Evolutionary conservation across 2,888 invertebrate species (phyloP), one percentile per base, ranked within the genome.

Genomic region (Napeogenes sylphis): DNA sequence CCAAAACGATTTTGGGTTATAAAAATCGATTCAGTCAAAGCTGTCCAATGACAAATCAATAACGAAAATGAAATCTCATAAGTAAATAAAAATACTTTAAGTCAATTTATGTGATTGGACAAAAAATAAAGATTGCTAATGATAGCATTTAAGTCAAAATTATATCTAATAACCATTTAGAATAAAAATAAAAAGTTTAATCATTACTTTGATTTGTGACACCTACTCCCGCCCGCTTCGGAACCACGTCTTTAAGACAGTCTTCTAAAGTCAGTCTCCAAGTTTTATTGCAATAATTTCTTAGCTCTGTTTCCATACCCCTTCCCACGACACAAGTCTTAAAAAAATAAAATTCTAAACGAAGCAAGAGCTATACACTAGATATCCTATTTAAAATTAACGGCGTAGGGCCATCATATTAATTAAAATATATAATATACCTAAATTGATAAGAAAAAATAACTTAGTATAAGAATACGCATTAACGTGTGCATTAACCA

Each of bases 221-320:
- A 69, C 67, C 64, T 64, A 68, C 65, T 54, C 67, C 66, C 65
- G 64, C 70, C 70, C 68, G 70, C 73, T 72, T 73, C 71, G 77
- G 74, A 71, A 74, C 79, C 76, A 75, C 80, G 73, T 83, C 84
- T 85, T 86, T 82, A 84, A 88, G 89, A 90, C 89, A 90, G 90
- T 90, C 90, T 90, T 90, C 85, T 87, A 75, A 88, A 88, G 88
- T 90, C 90, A 90, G 90, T 88, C 90, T 90, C 80, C 87, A 88
- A 89, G 82, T 84, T 85, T 82, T 89, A 88, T 90, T 90, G 90
- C 88, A 87, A 87, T 87, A 86, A 84, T 84, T 85, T 77, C 77
- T 78, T 83, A 82, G 79, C 77, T 81, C 82, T 81, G 76, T 80
- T 79, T 79, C 78, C 75, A 70, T 76, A 74, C 75, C 79, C 74